Base-by-base conservation (phyloP, 2,888 invertebrate species). In the Polietes domitor region DNA sequence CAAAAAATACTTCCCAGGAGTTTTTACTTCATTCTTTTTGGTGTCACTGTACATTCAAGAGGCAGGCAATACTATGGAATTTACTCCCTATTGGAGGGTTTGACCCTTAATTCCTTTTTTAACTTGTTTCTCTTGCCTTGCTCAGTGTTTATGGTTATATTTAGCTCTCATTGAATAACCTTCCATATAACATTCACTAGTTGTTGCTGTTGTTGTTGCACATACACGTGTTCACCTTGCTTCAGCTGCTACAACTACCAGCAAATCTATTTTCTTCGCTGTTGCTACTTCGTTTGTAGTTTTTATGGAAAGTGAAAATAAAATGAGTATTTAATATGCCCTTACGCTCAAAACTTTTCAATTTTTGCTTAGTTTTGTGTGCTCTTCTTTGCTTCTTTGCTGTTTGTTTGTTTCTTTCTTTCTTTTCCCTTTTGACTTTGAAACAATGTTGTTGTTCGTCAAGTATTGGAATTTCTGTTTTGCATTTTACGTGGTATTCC, bases 341-440 rank as follows among this genome's bases (percentile, higher is more conserved):
- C 58, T 72, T 19, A 26, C 70, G 77, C 76, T 84, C 61, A 68
- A 75, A 58, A n/a, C 41, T 63, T 78, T 41, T 78, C 0, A 41
- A 5, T 50, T 19, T 68, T 50, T 76, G 10, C 9, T 70, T 50
- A 12, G 7, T 7, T 50, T 53, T 61, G 15, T 32, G 28, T 32
- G 6, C 2, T 32, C 32, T 37, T 12, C 9, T n/a, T n/a, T n/a
- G n/a, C n/a, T n/a, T n/a, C 21, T 55, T 55, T 21, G 24, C 55
- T 55, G 55, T 32, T 32, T 32, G 32, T 32, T 32, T 9, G 32
- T 32, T 32, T 4, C 32, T 32, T 32, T 4, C 32, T 4, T 47
- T 77, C 21, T 32, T 2, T 71, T 79, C 50, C 19, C 43, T 28
- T 79, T 28, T 74, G 80, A 83, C 83, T 79, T 83, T 83, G 79